Evolutionary conservation across 92 coral and sea anemone genomes (phyloP), one percentile per base, ranked within the genome.

Genomic region (Phenganax stokvisi): DNA sequence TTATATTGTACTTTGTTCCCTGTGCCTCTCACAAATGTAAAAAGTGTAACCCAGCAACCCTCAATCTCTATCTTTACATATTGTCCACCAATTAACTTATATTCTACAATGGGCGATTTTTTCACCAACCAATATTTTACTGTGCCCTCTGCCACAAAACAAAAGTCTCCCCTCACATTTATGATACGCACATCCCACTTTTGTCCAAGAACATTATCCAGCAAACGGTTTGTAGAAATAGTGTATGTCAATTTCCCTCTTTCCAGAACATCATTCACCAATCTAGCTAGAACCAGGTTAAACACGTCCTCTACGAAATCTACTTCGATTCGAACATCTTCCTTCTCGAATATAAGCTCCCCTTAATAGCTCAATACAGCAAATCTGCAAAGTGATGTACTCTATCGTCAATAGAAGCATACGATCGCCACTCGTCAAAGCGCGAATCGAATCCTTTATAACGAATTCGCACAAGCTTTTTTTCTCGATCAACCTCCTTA

Each of bases 1-100:
- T 72, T 29, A 70, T 75, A 85, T 60, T 68, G 76, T 51, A 71
- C 64, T 58, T 61, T 83, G 66, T 81, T 85, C 37, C 89, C 86
- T 85, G 78, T 85, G 25, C 86, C 89, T 9, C 82, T 12, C 17
- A 85, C 89, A 82, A 85, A 85, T 30, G 86, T 82, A 29, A 88
- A 88, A 6, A 86, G 71, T 3, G 83, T 8, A 69, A 61, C 25
- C 7, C 7, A 64, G 7, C 80, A 10, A 47, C 80, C 89, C 44
- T 88, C 89, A 9, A 83, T 85, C 59, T 83, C 89, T 20, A 28
- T 64, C 67, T 60, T 85, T 9, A 83, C 84, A 58, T 51, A 75
- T 44, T 83, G 87, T 20, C 72, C 88, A 27, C 90, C 92, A 84
- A 89, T 81, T n/a, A 63, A 54, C 71, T 84, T 89, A 74, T 73